Evolutionary conservation across 2,113 vertebrate genomes (phyloP), one percentile per base, ranked within the genome.

Genomic region (Glaucidium brasilianum): DNA sequence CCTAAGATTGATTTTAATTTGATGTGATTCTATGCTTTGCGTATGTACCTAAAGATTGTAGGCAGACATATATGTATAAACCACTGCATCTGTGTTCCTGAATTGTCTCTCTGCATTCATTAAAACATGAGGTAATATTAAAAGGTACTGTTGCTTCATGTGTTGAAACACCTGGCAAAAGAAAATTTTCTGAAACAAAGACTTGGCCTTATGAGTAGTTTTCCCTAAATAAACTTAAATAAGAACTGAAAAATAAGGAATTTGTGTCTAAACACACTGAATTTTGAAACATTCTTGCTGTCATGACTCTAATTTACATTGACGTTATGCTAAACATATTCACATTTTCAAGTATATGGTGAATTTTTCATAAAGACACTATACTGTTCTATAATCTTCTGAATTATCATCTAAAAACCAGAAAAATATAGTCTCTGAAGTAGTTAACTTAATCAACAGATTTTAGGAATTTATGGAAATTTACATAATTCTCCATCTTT

Each of bases 11-110:
- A 2, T 30, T 93, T 68, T 49, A 75, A 52, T 74, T 67, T 73
- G 4, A 13, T 41, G 10, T 41, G 13, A 53, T 53, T 74, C 15
- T 50, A 8, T 59, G n/a, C 4, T 77, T 86, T 81, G 30, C 7
- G 9, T 53, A 4, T 29, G 4, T 71, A 62, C 14, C 9, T 45
- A 43, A 69, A 83, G 11, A 32, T 18, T 64, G 10, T 41, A 82
- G 34, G 15, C 11, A 41, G 34, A 32, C 1, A 15, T 18, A 45
- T n/a, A 69, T 91, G 10, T 69, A 45, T 59, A 59, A 88, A 76
- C 59, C 2, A 17, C 20, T 59, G 5, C 2, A 7, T 53, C 15
- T 0, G 0, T 84, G 9, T 27, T 77, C 3, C 13, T 67, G 23
- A 49, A 74, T 59, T 41, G 4, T 82, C 22, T 26, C 17, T 59